Conservation (phyloP, 37 sponge, comb jelly and placozoan genomes). For the Cliona cf. orientalis region DNA sequence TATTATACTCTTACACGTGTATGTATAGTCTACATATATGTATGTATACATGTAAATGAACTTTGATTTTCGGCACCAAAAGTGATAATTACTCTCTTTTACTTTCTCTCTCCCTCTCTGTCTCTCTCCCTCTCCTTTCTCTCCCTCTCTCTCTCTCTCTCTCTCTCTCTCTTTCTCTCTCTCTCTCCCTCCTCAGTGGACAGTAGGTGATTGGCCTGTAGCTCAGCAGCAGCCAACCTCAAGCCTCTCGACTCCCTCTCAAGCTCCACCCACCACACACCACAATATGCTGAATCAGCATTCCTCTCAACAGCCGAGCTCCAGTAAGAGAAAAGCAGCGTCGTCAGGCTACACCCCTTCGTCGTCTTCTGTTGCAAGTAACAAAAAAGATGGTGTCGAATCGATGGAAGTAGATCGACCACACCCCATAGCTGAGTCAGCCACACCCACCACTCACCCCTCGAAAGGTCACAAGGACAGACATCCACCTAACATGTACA, state of each 20-base stretch:
- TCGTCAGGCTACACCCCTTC: too few species aligned
- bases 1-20: background rate
- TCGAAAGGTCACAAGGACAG: too few species aligned
- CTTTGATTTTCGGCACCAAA: background rate
- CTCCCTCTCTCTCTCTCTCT: too few species aligned
- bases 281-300: background rate
- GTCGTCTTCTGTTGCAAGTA: too few species aligned
- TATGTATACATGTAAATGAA: background rate
- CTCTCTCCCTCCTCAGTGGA: conserved; percentile 46
- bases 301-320: background rate
- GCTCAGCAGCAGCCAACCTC: background rate
- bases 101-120: background rate
- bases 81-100: too few species aligned
- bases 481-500: too few species aligned
- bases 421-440: too few species aligned
- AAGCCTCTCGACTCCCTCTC: background rate
- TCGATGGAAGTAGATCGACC: too few species aligned
- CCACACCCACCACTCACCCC: too few species aligned
- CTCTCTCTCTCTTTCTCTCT: background rate
- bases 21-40: background rate
- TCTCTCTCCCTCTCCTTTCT: background rate
- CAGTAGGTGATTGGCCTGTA: conserved; percentile 77
- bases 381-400: too few species aligned
- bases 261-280: too few species aligned
- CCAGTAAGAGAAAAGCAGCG: too few species aligned